Base-by-base conservation (phyloP, 2,888 invertebrate genomes). In the Dromius quadrimaculatus region DNA sequence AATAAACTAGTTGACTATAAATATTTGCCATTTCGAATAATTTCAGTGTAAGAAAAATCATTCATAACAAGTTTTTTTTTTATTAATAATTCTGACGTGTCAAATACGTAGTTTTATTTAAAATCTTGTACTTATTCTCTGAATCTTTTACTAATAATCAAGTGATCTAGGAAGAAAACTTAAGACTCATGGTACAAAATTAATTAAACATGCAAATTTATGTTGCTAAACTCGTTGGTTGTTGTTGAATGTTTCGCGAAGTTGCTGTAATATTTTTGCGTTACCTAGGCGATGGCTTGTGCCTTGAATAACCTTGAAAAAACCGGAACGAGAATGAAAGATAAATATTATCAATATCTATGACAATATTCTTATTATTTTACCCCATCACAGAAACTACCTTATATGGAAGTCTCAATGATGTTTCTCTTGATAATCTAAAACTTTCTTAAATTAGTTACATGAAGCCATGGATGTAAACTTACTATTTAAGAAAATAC, bases 171-270 rank as follows among this genome's bases (percentile, higher is more conserved):
- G 59, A 59, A 59, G 59, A 34, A 47, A 59, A 19, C 59, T 19
- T 28, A 23, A 28, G 36, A n/a, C 34, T 19, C 32, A 19, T 47
- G 43, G 32, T 47, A 34, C 64, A 64, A 64, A 62, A 64, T 41
- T 64, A 66, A 66, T 66, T 50, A 66, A 54, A 41, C 57, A 66
- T 66, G 66, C 28, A 41, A 66, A 66, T 66, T 54, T 66, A 66
- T 66, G 66, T 66, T 43, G 54, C 38, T 57, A 66, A 66, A 66
- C 66, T 54, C 38, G 66, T 65, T 65, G 50, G 15, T 54, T n/a
- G n/a, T n/a, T n/a, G n/a, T n/a, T 15, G 32, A 54, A 54, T 54
- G 50, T 41, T 41, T 13, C 57, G 23, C 41, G 57, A 23, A 66
- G 57, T 66, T 20, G 13, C 50, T 50, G 47, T 54, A 57, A 57